These are phyloP conservation scores for Coturnix japonica DNA, from an alignment of 2,113 vertebrate genomes.

Conservation along the genomic window DNA sequence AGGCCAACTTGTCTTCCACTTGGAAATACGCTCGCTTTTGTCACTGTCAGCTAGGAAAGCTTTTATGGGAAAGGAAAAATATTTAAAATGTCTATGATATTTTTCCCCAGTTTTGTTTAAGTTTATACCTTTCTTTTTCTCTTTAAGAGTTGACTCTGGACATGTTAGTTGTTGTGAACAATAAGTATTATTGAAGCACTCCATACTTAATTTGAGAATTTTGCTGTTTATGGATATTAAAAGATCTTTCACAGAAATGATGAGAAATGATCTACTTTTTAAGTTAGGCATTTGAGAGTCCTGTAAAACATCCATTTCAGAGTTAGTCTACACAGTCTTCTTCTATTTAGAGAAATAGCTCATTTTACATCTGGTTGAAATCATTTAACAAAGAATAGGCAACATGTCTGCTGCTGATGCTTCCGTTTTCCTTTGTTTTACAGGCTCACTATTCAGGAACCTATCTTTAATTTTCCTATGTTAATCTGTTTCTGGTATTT, in stretches of 20 bases:
- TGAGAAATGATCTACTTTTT: not conserved
- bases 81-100: not conserved
- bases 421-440: not conserved
- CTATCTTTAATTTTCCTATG: not conserved
- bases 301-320: not conserved
- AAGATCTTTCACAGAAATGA: not conserved
- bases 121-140: not conserved
- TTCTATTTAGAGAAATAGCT: not conserved
- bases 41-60: not conserved
- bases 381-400: not conserved
- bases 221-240: not conserved
- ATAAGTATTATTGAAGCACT: not conserved
- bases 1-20: conserved; percentile 19
- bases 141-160: not conserved
- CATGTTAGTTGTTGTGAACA: not conserved
- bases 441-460: not conserved
- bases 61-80: conserved; percentile 2
- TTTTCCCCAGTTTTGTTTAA: not conserved
- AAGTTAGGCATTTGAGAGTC: not conserved
- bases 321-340: not conserved
- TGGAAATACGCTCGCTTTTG: not conserved
- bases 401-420: not conserved
- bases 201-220: not conserved
- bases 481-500: not conserved
- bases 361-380: not conserved